Conservation (phyloP, 2,888 invertebrate genomes). For the Zaprionus obscuricornis region DNA sequence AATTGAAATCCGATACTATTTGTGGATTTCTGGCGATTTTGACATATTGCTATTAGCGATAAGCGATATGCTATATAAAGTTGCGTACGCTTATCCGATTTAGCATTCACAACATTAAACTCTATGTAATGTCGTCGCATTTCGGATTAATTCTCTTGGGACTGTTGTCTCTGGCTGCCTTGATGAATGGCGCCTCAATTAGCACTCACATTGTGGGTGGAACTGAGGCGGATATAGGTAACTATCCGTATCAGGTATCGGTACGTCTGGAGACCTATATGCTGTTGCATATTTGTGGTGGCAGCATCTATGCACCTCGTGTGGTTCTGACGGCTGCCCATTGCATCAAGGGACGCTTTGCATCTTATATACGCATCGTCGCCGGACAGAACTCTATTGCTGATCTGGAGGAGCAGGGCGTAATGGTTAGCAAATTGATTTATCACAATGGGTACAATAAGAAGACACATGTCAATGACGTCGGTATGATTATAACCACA, state of each 20-base stretch:
- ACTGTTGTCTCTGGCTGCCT: constrained; percentile 26
- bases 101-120: constrained; percentile 5
- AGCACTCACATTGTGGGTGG: constrained; percentile 64
- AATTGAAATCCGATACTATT: constrained; percentile 58
- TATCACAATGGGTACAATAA: constrained; percentile 65
- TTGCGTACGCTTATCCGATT: neutral
- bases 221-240: constrained; percentile 50
- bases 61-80: constrained; percentile 55
- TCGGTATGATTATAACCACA: constrained; percentile 85
- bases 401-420: constrained; percentile 61
- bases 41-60: constrained; percentile 35
- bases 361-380: constrained; percentile 67
- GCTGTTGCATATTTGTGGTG: constrained; percentile 74
- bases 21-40: constrained; percentile 46
- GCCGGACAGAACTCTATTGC: constrained; percentile 69
- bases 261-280: constrained; percentile 65
- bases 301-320: constrained; percentile 59
- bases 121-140: constrained; percentile 34
- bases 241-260: constrained; percentile 70
- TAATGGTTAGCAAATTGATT: constrained; percentile 64
- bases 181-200: constrained; percentile 31
- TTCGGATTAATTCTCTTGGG: constrained; percentile 39
- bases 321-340: constrained; percentile 74
- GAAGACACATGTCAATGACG: constrained; percentile 85
- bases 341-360: constrained; percentile 69